Base-by-base conservation (phyloP, 2,888 invertebrate genomes). In the Eupithecia subumbrata region DNA sequence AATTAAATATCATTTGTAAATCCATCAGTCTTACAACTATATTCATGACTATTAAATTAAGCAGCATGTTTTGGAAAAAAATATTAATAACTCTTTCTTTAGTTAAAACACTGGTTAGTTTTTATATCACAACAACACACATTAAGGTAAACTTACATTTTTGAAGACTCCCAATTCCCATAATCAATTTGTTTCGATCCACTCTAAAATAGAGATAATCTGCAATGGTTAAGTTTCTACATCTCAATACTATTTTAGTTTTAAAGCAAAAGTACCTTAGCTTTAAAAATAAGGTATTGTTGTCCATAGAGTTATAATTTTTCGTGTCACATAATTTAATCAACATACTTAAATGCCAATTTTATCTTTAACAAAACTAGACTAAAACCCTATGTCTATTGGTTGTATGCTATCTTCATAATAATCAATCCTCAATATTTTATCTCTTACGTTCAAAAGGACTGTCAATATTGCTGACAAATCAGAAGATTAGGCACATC, bases 401-500 rank as follows among this genome's bases (percentile, higher is more conserved):
- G 60, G 60, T 60, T 60, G 12, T 60, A 60, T 60, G 60, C 25
- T 60, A 60, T 67, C 66, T 67, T 67, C 40, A 18, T 5, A 37
- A 9, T 40, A 43, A 43, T 45, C 43, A 68, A 67, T 68, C 66
- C 37, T 37, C 66, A 37, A 67, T 67, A 67, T 67, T 56, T 67
- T 74, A 75, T 66, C 69, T 77, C 73, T 79, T 69, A 76, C 72
- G 79, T 80, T 84, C 82, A 80, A 86, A 78, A 84, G 76, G 82
- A 86, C 81, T 85, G 88, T 86, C 84, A 89, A 88, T 88, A 91
- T 88, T 86, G 87, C 88, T 89, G 90, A 89, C 84, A 90, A 90
- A 88, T 87, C 85, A 90, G 88, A 88, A 89, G 87, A 89, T 92
- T 92, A 94, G 94, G 94, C 94, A 94, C 94, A 88, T 93, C 84